Evolutionary conservation across 2,797 vertebrate genomes (phyloP), one percentile per base, ranked within the genome.

Genomic region (Scolopax rusticola): DNA sequence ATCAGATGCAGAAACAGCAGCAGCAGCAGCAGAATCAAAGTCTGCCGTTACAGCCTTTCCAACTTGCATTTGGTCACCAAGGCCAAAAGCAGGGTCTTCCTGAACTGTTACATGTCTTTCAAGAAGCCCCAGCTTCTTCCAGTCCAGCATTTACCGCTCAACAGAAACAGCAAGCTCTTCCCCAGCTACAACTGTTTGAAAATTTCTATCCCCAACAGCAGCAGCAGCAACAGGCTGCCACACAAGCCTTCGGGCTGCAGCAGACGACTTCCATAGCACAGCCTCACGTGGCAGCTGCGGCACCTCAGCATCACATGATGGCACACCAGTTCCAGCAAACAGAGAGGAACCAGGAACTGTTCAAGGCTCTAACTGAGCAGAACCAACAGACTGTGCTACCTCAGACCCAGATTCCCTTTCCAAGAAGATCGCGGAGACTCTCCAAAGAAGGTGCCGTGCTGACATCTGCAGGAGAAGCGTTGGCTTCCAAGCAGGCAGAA

Each of bases 31-130:
- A 98, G 77, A 98, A 98, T 64, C 98, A 99, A 84, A 98, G 98
- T 68, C 98, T 99, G 2, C 99, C 99, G 1, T 69, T 99, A 95
- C 99, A 99, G 87, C 98, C 99, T 90, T 99, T 99, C 96, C 99
- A 99, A 97, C 92, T 99, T 97, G 99, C 99, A 1, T 99, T 99
- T 25, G 99, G 99, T 90, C 99, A 99, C 96, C 99, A 98, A 95
- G 97, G 98, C 77, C 98, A 99, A 89, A 99, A 99, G 97, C 99
- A 98, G 93, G 97, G 97, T 83, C 97, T 98, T 25, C 94, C 98
- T 36, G 98, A 98, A 20, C 98, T 99, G 95, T 98, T 99, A 95
- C 99, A 99, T 81, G 98, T 98, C 78, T 99, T 99, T 96, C 99
- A 99, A 92, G 98, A 99, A 90, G 98, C 98, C 93, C 98, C 98